These are phyloP conservation scores for Turdus rufiventris DNA, from an alignment of 2,113 vertebrate species.

Conservation along the genomic window DNA sequence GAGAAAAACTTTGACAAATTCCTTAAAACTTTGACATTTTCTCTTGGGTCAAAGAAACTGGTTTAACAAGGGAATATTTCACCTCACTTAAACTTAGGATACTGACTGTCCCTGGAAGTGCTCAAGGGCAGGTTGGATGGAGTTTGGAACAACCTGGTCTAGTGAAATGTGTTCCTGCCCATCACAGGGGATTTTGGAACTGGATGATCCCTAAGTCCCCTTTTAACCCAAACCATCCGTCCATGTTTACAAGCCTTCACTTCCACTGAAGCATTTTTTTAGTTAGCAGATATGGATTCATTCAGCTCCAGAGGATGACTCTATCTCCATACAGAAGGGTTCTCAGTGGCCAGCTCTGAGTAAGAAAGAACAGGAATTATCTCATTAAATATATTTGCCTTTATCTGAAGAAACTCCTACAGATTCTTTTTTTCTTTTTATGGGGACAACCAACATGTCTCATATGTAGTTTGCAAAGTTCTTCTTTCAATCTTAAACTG, in stretches of 20 bases:
- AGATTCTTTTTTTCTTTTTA: no score
- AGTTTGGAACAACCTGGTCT: neutral
- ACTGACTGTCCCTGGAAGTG: neutral
- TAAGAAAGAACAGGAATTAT: neutral
- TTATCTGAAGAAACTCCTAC: neutral
- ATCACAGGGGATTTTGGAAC: neutral
- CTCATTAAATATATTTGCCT: neutral
- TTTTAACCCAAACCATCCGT: neutral
- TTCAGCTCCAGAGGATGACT: neutral
- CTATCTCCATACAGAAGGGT: neutral
- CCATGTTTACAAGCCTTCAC: neutral
- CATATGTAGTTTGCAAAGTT: accelerated
- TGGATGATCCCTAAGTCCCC: neutral
- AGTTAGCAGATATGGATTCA: neutral
- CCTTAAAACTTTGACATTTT: neutral
- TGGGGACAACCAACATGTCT: neutral
- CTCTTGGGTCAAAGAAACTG: neutral
- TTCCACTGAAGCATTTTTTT: neutral
- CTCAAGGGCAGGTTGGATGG: neutral
- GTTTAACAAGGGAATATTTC: neutral
- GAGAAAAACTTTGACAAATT: neutral
- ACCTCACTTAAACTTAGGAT: neutral
- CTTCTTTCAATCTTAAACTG: neutral
- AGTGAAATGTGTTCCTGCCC: neutral
- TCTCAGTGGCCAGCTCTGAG: neutral